Conservation (phyloP, 2,888 invertebrate genomes). For the Blera fallax region DNA sequence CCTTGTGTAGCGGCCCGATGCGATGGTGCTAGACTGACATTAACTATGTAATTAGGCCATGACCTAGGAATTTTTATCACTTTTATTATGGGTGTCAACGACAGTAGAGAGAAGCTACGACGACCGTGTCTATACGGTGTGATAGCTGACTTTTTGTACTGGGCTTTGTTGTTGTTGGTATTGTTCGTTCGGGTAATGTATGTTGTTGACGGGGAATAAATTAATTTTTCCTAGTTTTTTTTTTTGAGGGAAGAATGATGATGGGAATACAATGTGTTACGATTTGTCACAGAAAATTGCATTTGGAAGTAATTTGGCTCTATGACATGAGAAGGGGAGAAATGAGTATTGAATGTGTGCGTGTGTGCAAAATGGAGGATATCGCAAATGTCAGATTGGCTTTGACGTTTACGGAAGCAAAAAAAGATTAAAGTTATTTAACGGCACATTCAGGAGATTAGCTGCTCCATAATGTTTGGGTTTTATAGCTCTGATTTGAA, state of each 20-base stretch:
- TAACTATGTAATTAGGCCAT: conserved; percentile 73
- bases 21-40: conserved; percentile 58
- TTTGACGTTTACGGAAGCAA: not conserved
- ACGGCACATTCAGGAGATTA: too few species aligned
- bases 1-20: conserved; percentile 16
- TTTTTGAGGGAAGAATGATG: conserved; percentile 29
- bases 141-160: conserved; percentile 30
- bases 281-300: conserved; percentile 72
- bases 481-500: too few species aligned
- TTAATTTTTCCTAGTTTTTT: conserved; percentile 52
- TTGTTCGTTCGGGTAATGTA: conserved; percentile 52
- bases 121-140: conserved; percentile 18
- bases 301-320: conserved; percentile 65
- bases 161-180: conserved; percentile 12
- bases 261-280: conserved; percentile 64
- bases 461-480: too few species aligned
- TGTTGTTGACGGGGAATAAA: conserved; percentile 70
- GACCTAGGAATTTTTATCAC: conserved; percentile 73
- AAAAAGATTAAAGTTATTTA: too few species aligned
- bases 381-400: not conserved
- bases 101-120: conserved; percentile 50
- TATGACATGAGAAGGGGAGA: conserved; percentile 10
- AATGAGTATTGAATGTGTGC: not conserved
- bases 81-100: conserved; percentile 69
- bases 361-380: conserved; percentile 5